Percentiles rank a stretch among this genome's conserved stretches.
These are phyloP conservation scores for Carassius carassius DNA, from an alignment of 2,113 vertebrate genomes.

Conservation along the genomic window DNA sequence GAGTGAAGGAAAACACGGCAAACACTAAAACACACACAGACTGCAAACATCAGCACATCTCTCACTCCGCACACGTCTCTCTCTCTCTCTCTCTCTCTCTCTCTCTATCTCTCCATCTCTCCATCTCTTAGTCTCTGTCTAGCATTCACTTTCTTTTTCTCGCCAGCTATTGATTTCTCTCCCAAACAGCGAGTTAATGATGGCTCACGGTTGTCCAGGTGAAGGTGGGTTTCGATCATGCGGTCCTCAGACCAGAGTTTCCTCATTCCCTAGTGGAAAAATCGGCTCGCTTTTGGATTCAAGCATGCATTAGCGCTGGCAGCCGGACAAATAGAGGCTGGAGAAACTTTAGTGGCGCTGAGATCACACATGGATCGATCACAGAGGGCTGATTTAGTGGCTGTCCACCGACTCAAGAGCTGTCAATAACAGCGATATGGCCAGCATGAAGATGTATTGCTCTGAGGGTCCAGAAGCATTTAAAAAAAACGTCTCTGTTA, in stretches of 20 bases:
- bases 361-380: conserved; percentile 36
- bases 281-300: background rate
- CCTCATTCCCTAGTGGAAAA: background rate
- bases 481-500: too few species aligned
- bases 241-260: background rate
- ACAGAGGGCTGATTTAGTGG: conserved; percentile 25
- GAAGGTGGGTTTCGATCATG: conserved; percentile 32
- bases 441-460: background rate
- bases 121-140: conserved; percentile 12
- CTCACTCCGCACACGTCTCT: background rate
- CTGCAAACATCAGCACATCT: conserved; percentile 15
- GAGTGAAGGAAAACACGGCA: conserved; percentile 78
- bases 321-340: conserved; percentile 32
- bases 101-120: background rate
- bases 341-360: conserved; percentile 34
- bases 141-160: conserved; percentile 28
- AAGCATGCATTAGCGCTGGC: conserved; percentile 18
- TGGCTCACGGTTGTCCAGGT: conserved; percentile 36
- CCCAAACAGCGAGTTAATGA: conserved; percentile 29
- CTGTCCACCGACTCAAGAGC: background rate
- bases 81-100: background rate
- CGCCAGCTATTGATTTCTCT: conserved; percentile 51
- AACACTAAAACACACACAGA: conserved; percentile 75
- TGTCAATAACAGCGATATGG: background rate
- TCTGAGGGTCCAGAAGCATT: background rate